Evolutionary conservation across 37 sponge, comb jelly and placozoan genomes (phyloP).

Genomic region (Bolinopsis microptera): DNA sequence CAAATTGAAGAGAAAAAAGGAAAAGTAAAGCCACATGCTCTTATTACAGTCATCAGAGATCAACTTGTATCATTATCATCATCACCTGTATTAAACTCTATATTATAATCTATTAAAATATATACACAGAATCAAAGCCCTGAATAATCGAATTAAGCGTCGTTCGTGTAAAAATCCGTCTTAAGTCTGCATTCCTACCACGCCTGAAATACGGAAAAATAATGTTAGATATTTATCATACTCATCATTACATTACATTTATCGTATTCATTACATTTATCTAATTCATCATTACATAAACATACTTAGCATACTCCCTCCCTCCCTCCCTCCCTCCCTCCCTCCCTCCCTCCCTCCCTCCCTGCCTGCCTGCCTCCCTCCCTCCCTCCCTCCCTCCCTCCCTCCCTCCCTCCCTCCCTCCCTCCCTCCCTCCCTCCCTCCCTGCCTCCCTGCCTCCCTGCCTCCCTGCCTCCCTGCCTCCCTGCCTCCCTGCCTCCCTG

Average conservation of each 20-base stretch:
- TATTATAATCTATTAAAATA: background rate
- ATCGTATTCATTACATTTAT: no score
- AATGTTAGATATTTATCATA: no score
- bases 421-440: conserved; percentile 3
- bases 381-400: background rate
- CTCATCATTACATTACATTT: no score
- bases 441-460: background rate
- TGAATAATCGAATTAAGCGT: background rate
- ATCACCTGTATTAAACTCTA: background rate
- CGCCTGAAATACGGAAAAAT: background rate
- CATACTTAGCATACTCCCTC: no score
- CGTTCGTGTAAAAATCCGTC: background rate
- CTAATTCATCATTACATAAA: background rate
- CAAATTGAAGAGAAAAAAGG: background rate
- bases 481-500: background rate
- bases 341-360: background rate
- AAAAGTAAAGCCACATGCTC: background rate
- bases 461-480: background rate
- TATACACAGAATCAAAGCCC: background rate
- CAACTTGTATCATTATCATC: background rate
- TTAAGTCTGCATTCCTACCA: background rate
- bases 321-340: background rate
- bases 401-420: conserved; percentile 18
- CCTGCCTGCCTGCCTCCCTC: background rate
- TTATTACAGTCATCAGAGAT: background rate